Evolutionary conservation across 2,113 vertebrate species (phyloP), one percentile per base, ranked within the genome.

Genomic region (Danionella cerebrum): DNA sequence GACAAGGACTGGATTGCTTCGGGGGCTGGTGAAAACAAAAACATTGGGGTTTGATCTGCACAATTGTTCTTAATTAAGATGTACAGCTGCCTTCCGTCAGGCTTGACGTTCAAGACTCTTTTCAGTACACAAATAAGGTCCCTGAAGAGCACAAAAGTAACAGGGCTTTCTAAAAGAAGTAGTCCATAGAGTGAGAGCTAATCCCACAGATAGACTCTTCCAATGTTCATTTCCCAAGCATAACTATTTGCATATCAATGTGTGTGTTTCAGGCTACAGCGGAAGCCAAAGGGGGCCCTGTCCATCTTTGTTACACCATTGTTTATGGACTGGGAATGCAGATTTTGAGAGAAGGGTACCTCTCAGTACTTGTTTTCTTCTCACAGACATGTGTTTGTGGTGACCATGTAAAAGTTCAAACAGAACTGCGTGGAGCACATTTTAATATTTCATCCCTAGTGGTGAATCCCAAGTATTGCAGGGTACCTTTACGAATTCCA

Each of bases 401-500:
- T 64, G 12, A 63, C 13, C 44, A 36, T 36, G n/a, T n/a, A n/a
- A 11, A 64, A 6, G 6, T 22, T 27, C 29, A 64, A 64, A 64
- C 29, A 24, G n/a, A 24, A 35, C 31, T 47, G 42, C 18, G 35
- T 63, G 18, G 14, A 36, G 57, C 16, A 21, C 39, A 60, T 60
- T 45, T 60, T 29, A 13, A 45, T 60, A 45, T 45, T 18, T 14
- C 7, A 66, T 12, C 22, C 14, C 12, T 31, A 66, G 29, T 24
- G 24, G n/a, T 8, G 24, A 14, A 31, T 45, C 12, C 42, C 53
- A 42, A 63, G 38, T 2, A 55, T 5, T 35, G 39, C 53, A 24
- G 73, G 75, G 78, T 90, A 97, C 94, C 96, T 97, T 98, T 7
- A 91, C 91, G 79, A 98, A 97, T 76, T 93, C 93, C 73, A 97